Conservation (phyloP, 2,113 vertebrate species). For the Syngnathus typhle region DNA sequence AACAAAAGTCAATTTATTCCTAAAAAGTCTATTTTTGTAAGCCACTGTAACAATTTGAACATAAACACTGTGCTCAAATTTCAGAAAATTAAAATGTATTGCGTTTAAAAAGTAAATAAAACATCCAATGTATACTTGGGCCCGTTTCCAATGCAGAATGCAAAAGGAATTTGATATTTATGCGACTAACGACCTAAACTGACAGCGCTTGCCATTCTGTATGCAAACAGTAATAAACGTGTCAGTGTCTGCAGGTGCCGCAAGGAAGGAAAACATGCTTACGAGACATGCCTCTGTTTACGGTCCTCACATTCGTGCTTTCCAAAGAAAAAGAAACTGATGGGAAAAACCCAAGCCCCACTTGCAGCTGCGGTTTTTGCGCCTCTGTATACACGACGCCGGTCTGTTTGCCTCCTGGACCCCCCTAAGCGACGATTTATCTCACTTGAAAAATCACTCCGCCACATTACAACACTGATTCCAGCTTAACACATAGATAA, state of each 20-base stretch:
- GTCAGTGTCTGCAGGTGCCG: not conserved
- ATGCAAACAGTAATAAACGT: not conserved
- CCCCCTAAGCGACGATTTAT: conserved; percentile 9
- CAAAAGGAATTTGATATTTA: not conserved
- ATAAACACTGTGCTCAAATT: too few relatives aligned
- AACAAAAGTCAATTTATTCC: not conserved
- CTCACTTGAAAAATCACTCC: not conserved
- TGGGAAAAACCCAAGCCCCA: not conserved
- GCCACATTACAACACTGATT: not conserved
- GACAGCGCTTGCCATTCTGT: not conserved
- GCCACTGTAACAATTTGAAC: too few relatives aligned
- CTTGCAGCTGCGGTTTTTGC: conserved; percentile 12
- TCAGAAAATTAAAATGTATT: too few relatives aligned
- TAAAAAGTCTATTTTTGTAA: not conserved
- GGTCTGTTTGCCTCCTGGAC: conserved; percentile 11
- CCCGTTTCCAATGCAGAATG: not conserved
- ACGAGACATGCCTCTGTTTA: conserved; percentile 4
- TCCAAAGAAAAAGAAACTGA: not conserved
- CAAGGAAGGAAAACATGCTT: not conserved
- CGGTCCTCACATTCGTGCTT: not conserved
- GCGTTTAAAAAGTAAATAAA: too few relatives aligned
- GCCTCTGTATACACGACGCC: conserved; percentile 23
- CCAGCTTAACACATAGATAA: not conserved
- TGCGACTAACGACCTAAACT: not conserved
- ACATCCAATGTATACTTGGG: not conserved